A percentile compares a stretch with the other conserved stretches of the same genome.
These are phyloP conservation scores for Nomia melanderi DNA, from an alignment of 1,140 invertebrate species.

Conservation along the genomic window DNA sequence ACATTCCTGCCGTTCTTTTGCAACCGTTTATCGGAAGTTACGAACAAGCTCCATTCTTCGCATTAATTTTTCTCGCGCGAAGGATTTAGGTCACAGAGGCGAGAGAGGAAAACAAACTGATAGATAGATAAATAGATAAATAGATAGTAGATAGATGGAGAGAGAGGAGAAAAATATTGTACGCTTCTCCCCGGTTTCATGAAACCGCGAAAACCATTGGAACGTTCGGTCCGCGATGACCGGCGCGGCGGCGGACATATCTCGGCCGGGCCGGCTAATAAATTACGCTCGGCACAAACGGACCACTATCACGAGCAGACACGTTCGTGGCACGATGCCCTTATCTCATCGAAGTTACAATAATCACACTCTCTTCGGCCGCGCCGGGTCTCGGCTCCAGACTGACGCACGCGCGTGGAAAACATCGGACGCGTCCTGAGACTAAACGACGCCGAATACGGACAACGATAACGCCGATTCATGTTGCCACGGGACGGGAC, in stretches of 20 bases:
- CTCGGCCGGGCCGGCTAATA: conserved; percentile 62
- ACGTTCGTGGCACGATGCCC: conserved; percentile 63
- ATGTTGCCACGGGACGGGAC: not conserved
- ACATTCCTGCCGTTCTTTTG: too few relatives aligned
- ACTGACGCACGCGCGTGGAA: conserved; percentile 43
- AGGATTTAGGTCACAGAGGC: too few relatives aligned
- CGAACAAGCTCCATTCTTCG: too few relatives aligned
- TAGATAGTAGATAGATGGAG: too few relatives aligned
- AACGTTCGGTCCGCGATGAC: conserved; percentile 31
- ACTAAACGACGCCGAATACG: conserved; percentile 66
- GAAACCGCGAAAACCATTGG: not conserved
- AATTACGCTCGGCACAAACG: conserved; percentile 67
- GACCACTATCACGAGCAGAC: conserved; percentile 71
- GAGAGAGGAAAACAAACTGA: too few relatives aligned
- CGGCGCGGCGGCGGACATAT: conserved; percentile 54
- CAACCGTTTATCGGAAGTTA: too few relatives aligned
- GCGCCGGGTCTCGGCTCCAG: conserved; percentile 22
- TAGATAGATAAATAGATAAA: too few relatives aligned
- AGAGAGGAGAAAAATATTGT: not conserved
- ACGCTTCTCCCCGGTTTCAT: not conserved
- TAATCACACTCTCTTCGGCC: conserved; percentile 55
- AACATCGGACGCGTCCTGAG: conserved; percentile 52
- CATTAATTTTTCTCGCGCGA: too few relatives aligned
- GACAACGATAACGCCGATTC: conserved; percentile 25
- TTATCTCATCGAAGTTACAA: conserved; percentile 69